Conservation (phyloP, 2,797 vertebrate species). For the Fistularia tabacaria region DNA sequence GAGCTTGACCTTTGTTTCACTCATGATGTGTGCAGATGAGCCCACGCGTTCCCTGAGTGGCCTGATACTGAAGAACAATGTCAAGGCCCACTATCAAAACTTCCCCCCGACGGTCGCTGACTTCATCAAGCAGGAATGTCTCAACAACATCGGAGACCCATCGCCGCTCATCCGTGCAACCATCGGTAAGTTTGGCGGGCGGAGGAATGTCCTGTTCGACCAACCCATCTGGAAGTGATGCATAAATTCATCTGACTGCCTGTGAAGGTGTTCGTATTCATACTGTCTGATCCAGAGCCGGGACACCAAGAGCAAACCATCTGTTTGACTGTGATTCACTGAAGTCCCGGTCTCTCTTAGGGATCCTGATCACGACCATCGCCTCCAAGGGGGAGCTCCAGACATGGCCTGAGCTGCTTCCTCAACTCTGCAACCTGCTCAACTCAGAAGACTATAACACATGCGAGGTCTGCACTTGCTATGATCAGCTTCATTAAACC, state of each 20-base stretch:
- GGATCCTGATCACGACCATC: constrained; percentile 93
- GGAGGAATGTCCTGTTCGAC: not conserved
- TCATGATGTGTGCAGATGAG: constrained; percentile 73
- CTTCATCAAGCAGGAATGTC: constrained; percentile 95
- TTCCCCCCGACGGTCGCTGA: constrained; percentile 86
- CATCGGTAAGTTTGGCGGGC: constrained; percentile 77
- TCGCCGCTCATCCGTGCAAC: constrained; percentile 93
- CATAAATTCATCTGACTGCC: constrained; percentile 47
- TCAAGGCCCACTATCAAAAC: constrained; percentile 94
- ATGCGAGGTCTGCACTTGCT: constrained; percentile 79
- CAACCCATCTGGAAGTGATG: constrained; percentile 58
- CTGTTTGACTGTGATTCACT: not conserved
- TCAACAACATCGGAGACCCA: constrained; percentile 89
- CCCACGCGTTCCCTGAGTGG: constrained; percentile 91
- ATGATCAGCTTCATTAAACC: rapidly evolving
- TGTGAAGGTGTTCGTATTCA: constrained; percentile 71
- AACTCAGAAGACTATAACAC: constrained; percentile 95
- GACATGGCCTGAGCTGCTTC: constrained; percentile 91
- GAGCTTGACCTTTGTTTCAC: not conserved
- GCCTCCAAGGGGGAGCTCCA: constrained; percentile 93
- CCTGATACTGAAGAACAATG: constrained; percentile 94
- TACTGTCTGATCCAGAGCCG: constrained; percentile 70
- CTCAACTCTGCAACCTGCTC: constrained; percentile 92
- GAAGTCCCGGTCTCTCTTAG: constrained; percentile 46
- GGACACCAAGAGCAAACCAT: not conserved